Base-by-base conservation (phyloP, 1,140 invertebrate genomes). In the Hyposmocoma kahamanoa region DNA sequence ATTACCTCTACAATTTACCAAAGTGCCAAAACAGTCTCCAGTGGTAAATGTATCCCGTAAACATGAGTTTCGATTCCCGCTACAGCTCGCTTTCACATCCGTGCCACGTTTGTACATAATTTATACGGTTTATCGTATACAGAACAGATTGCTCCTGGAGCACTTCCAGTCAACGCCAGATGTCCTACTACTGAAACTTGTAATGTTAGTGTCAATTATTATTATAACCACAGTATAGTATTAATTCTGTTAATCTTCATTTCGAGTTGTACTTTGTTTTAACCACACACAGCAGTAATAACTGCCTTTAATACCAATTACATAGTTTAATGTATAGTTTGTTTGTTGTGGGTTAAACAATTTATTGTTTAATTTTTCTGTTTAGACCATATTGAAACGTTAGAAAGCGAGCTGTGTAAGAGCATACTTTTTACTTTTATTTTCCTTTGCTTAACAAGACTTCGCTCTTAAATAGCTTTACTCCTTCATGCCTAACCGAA, bases 91-190 rank as follows among this genome's bases (percentile, higher is more conserved):
- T 6, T 17, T 36, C 32, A 8, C 10, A 15, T 17, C 1, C 32
- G 13, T n/a, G 10, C 10, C 13, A 36, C 32, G 10, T 15, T 36
- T 15, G 32, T 36, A 36, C 32, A 36, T 36, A 36, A 36, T 36
- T 36, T 36, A 36, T 36, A 36, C 32, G 32, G 32, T 36, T 36
- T 36, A 36, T 36, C 32, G 32, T 36, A 26, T 11, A 6, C n/a
- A 17, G 32, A 36, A 15, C 32, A 36, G 32, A 36, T 36, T 36
- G 32, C 32, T 36, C 10, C 15, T 26, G 11, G 32, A 36, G 11
- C 32, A 36, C 32, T 36, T 36, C 10, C 32, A 36, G 32, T 36
- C 32, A 15, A 36, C 32, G 32, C 11, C 32, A 36, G 32, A 36
- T 5, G 15, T 6, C n/a, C 24, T 6, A 26, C 24, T 36, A 36